Conservation (phyloP, 2,888 invertebrate species). For the Luperina nickerlii region DNA sequence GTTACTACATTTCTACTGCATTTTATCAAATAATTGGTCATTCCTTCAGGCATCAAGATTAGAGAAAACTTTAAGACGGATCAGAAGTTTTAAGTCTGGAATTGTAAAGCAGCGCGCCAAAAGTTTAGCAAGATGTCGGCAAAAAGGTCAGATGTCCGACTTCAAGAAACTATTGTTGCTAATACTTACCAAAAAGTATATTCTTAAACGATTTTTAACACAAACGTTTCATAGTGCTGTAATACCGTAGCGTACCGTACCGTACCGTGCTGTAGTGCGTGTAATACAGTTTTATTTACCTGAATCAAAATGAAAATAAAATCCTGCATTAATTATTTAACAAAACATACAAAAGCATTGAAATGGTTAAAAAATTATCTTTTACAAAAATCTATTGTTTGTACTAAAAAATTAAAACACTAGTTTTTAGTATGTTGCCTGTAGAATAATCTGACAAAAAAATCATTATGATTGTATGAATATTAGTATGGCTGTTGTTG, state of each 20-base stretch:
- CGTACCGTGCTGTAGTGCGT: too few species aligned
- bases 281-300: neutral
- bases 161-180: constrained; percentile 9
- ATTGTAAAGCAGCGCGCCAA: neutral
- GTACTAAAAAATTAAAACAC: too few species aligned
- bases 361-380: constrained; percentile 4
- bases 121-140: constrained; percentile 14
- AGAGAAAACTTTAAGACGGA: constrained; percentile 11
- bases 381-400: too few species aligned
- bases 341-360: neutral
- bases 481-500: too few species aligned
- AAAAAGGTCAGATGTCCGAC: constrained; percentile 11
- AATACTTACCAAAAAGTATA: neutral
- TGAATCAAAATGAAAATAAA: neutral
- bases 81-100: constrained; percentile 30
- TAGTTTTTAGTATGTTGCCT: too few species aligned
- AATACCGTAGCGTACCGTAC: too few species aligned
- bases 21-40: constrained; percentile 1
- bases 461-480: too few species aligned
- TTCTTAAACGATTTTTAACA: neutral
- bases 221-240: too few species aligned
- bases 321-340: neutral
- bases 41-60: constrained; percentile 5
- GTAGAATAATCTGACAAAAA: too few species aligned
- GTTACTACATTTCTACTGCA: neutral